Evolutionary conservation across 2,797 vertebrate genomes (phyloP).

Genomic region (Sebastes trivittatus): DNA sequence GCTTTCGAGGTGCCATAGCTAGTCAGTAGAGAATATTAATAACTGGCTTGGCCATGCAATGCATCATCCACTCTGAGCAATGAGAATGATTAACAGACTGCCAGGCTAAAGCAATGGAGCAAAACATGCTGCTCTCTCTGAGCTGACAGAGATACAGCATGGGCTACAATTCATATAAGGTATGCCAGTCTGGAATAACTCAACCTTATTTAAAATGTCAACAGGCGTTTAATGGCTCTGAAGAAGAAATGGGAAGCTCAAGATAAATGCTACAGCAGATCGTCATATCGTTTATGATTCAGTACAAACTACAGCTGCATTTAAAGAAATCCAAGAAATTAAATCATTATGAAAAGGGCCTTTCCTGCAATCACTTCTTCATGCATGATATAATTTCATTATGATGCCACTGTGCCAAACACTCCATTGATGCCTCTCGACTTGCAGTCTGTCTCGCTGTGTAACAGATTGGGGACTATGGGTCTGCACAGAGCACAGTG

Average conservation of each 20-base stretch:
- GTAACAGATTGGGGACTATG: constrained; percentile 67
- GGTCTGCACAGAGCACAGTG: constrained; percentile 38
- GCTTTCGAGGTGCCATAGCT: constrained; percentile 6
- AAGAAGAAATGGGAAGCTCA: neutral
- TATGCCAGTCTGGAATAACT: constrained; percentile 1
- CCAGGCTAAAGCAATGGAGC: constrained; percentile 5
- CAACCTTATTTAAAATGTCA: constrained; percentile 15
- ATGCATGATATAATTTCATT: constrained; percentile 59
- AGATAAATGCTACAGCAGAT: neutral
- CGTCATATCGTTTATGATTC: neutral
- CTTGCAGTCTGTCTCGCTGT: constrained; percentile 55
- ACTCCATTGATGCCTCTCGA: constrained; percentile 52
- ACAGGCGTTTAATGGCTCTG: neutral
- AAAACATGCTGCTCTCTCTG: neutral
- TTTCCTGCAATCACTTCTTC: constrained; percentile 21
- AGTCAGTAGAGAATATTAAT: constrained; percentile 9
- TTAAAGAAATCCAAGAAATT: constrained; percentile 9
- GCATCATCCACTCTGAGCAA: constrained; percentile 20
- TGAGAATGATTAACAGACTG: constrained; percentile 36
- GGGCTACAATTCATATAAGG: constrained; percentile 1
- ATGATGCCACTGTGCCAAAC: constrained; percentile 48
- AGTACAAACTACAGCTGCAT: neutral
- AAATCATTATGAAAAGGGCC: neutral
- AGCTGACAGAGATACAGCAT: neutral
- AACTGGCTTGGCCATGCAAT: constrained; percentile 1